phyloP scores from a whole-genome alignment of 2,888 invertebrate species.

The Xanthia togata region DNA sequence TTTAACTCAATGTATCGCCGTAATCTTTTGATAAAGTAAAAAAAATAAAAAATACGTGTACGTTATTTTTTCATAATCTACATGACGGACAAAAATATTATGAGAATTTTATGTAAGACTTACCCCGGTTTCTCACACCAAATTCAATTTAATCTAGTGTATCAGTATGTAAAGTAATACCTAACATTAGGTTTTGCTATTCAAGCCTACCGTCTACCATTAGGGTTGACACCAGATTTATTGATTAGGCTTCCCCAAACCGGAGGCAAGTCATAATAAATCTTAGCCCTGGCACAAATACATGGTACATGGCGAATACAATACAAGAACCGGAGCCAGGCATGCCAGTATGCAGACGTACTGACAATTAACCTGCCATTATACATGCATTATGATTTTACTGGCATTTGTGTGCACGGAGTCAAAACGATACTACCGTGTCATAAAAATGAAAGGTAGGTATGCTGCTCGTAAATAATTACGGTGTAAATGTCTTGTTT shows the following conservation, averaged over 20 bases:
- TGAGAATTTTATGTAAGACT: too few species aligned
- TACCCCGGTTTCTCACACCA: neutral
- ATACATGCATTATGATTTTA: constrained; percentile 64
- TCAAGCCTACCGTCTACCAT: neutral
- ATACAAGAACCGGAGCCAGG: constrained; percentile 18
- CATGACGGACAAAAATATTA: too few species aligned
- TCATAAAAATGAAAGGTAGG: constrained; percentile 58
- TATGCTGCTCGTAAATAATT: constrained; percentile 54
- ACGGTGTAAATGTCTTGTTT: constrained; percentile 54
- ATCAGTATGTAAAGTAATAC: neutral
- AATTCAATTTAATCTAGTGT: neutral
- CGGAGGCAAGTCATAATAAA: constrained; percentile 11
- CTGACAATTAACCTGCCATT: constrained; percentile 62
- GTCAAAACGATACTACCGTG: constrained; percentile 58
- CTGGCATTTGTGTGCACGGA: constrained; percentile 62
- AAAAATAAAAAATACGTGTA: too few species aligned
- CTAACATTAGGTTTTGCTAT: neutral
- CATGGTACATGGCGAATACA: constrained; percentile 26
- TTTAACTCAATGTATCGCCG: too few species aligned
- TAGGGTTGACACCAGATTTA: constrained; percentile 4
- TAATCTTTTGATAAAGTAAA: too few species aligned
- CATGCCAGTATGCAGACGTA: constrained; percentile 32
- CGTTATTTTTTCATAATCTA: too few species aligned
- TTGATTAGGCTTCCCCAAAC: constrained; percentile 8
- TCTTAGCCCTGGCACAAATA: constrained; percentile 28